Percentiles rank a stretch among this genome's conserved stretches.
phyloP scores from a whole-genome alignment of 2,113 vertebrate species.

The Neomonachus schauinslandi region DNA sequence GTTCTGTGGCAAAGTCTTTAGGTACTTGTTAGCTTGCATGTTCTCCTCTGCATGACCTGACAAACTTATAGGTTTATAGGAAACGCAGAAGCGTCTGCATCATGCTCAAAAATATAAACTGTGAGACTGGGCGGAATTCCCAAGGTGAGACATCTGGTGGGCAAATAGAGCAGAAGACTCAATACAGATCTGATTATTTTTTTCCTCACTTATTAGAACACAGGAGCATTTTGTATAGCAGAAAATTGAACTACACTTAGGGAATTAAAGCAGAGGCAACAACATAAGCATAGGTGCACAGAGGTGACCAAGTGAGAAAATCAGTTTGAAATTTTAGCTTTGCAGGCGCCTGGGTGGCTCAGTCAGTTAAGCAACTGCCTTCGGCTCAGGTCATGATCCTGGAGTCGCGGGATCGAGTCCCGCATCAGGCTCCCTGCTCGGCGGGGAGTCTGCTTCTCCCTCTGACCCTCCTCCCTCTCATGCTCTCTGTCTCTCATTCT shows the following conservation, averaged over 20 bases:
- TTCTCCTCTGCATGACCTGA: neutral
- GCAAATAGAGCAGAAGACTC: neutral
- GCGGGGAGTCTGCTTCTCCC: too few relatives aligned
- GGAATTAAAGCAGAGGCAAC: neutral
- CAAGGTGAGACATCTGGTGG: neutral
- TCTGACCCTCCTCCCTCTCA: too few relatives aligned
- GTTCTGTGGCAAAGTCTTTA: neutral
- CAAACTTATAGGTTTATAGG: neutral
- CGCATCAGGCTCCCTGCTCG: too few relatives aligned
- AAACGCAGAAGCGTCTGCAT: neutral
- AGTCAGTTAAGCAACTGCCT: too few relatives aligned
- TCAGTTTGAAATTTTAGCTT: neutral
- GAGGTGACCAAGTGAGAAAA: neutral
- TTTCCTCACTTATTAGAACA: neutral
- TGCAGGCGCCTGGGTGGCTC: neutral
- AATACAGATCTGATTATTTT: neutral
- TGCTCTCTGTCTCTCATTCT: too few relatives aligned
- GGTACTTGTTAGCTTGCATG: neutral
- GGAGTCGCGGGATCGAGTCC: too few relatives aligned
- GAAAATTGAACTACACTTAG: neutral
- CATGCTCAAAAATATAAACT: slow-evolving; percentile 21
- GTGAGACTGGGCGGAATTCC: neutral
- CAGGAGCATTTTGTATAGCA: neutral
- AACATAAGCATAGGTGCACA: neutral
- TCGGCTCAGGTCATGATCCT: too few relatives aligned